A percentile compares a stretch with the other conserved stretches of the same genome.
Conservation (phyloP, 2,888 invertebrate genomes). For the Tanaodytes sp. region DNA sequence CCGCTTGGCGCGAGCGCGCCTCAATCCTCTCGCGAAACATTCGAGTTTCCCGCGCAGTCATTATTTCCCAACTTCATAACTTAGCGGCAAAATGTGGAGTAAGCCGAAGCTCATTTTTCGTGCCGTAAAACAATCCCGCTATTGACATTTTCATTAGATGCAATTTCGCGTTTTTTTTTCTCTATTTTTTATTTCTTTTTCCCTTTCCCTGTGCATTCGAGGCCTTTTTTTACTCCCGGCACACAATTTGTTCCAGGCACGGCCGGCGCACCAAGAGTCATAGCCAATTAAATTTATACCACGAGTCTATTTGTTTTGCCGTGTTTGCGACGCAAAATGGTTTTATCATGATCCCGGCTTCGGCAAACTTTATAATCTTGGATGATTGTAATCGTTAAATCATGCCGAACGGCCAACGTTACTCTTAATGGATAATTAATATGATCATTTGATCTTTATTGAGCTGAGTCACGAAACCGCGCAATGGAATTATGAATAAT, state of each 20-base stretch:
- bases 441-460: slow-evolving; percentile 52
- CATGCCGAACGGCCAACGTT: slow-evolving; percentile 41
- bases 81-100: slow-evolving; percentile 23
- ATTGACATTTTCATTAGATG: slow-evolving; percentile 36
- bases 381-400: slow-evolving; percentile 51
- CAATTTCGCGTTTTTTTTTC: slow-evolving; percentile 11
- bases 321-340: slow-evolving; percentile 38
- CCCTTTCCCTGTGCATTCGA: background rate
- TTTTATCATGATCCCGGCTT: slow-evolving; percentile 46
- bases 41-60: slow-evolving; percentile 2
- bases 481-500: slow-evolving; percentile 48
- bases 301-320: slow-evolving; percentile 45
- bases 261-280: slow-evolving; percentile 13
- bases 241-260: slow-evolving; percentile 12
- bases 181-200: too few species aligned
- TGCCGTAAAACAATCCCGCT: slow-evolving; percentile 18
- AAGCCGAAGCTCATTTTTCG: slow-evolving; percentile 17
- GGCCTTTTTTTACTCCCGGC: background rate
- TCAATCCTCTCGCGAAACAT: slow-evolving; percentile 22
- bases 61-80: slow-evolving; percentile 22
- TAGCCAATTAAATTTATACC: slow-evolving; percentile 42
- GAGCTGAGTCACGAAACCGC: slow-evolving; percentile 47
- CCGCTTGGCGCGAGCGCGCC: slow-evolving; percentile 6
- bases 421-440: slow-evolving; percentile 52
- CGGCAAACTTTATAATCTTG: slow-evolving; percentile 45